Evolutionary conservation across 92 coral and sea anemone genomes (phyloP).

Genomic region (Epizoanthus ramosus): DNA sequence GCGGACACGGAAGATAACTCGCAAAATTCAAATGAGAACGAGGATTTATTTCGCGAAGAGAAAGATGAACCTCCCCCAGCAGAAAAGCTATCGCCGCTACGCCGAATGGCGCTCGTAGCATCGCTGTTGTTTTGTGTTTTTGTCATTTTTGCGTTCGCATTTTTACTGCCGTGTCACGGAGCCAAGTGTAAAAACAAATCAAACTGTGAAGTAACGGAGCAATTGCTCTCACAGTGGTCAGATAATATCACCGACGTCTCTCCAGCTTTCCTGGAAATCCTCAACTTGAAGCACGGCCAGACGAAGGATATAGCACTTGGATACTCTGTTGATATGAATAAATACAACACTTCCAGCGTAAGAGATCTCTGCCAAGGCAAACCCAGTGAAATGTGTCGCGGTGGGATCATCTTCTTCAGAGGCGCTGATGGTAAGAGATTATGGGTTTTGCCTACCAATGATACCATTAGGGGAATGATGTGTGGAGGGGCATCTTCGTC

Average conservation of each 20-base stretch:
- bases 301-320: not conserved
- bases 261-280: constrained; percentile 4
- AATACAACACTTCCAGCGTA: no score
- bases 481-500: not conserved
- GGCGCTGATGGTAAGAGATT: constrained; percentile 2
- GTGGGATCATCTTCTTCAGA: not conserved
- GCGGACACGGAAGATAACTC: constrained; percentile 13
- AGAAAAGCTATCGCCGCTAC: constrained; percentile 40
- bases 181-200: constrained; percentile 61
- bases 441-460: constrained; percentile 14
- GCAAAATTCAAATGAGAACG: constrained; percentile 31
- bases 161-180: constrained; percentile 81
- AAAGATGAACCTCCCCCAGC: constrained; percentile 40
- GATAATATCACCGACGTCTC: constrained; percentile 54
- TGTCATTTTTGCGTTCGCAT: constrained; percentile 85
- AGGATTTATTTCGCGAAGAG: constrained; percentile 43
- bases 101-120: constrained; percentile 75
- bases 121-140: constrained; percentile 79
- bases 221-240: constrained; percentile 54
- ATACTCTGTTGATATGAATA: constrained; percentile 8
- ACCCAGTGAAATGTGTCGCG: not conserved
- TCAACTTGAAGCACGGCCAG: not conserved
- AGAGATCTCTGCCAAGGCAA: constrained; percentile 10
- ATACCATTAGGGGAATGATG: not conserved
- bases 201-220: constrained; percentile 42